Evolutionary conservation across 1,140 invertebrate species (phyloP), one percentile per base, ranked within the genome.

Genomic region (Lepidurus packardi): DNA sequence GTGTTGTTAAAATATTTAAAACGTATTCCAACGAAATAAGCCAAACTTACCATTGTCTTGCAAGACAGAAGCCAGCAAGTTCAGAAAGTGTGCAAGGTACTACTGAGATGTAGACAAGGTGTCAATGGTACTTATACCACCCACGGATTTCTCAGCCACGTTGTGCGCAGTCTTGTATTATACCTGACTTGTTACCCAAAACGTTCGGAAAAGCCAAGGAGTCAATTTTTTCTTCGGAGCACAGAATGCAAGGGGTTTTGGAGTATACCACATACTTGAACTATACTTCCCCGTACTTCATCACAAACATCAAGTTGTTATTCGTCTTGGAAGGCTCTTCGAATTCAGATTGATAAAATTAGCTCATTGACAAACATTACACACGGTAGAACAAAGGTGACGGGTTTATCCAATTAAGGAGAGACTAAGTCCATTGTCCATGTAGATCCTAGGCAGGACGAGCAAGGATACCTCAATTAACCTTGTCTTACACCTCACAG

Each of bases 81-180:
- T n/a, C 53, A 65, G 16, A 7, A 16, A 65, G 7, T 65, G 53
- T 65, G 9, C 53, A 16, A 65, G 16, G 53, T 65, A 65, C 53
- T 65, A 21, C 53, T 21, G 21, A 16, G 53, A 65, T 13, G 53
- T 21, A 34, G 8, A 21, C 53, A 65, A 65, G 53, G 21, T 21
- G 13, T n/a, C 53, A 65, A 65, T n/a, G 21, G 53, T 65, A 65
- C 53, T 65, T 65, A 65, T 65, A 65, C 53, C 53, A 65, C 53
- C 53, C 53, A 65, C 4, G 45, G 5, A 10, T 47, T 47, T 47
- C 45, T 47, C 45, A 11, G 45, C 16, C 6, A n/a, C 53, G 8
- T 65, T 65, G 6, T 65, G 53, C 53, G 53, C 53, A 65, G 16
- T 65, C 53, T 9, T 65, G 13, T 65, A 65, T 21, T n/a, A 21